A percentile compares a stretch with the other conserved stretches of the same genome.
phyloP scores from a whole-genome alignment of 2,888 invertebrate species.

The Automeris io region DNA sequence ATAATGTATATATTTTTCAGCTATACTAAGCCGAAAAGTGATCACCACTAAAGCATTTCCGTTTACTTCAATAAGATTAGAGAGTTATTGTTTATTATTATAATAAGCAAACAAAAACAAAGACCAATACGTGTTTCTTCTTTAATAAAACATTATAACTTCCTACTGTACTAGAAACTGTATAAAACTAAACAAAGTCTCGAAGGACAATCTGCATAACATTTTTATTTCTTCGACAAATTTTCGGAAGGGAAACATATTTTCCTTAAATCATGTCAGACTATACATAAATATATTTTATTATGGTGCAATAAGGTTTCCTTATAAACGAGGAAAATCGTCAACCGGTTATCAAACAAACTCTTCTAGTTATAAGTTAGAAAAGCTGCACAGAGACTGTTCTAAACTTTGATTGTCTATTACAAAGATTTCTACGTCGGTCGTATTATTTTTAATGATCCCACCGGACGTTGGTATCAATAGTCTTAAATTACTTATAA shows the following conservation, averaged over 20 bases:
- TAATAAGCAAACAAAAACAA: too few relatives aligned
- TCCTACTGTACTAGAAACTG: not conserved
- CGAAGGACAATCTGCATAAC: not conserved
- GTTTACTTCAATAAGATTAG: too few relatives aligned
- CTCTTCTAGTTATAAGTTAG: constrained; percentile 56
- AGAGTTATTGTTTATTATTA: too few relatives aligned
- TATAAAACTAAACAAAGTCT: not conserved
- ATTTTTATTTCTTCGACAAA: not conserved
- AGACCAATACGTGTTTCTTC: too few relatives aligned
- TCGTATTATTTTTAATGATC: constrained; percentile 28
- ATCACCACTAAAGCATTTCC: too few relatives aligned
- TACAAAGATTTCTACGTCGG: constrained; percentile 30
- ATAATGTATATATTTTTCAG: too few relatives aligned
- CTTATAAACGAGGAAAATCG: constrained; percentile 18
- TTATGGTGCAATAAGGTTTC: constrained; percentile 8
- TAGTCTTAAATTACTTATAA: not conserved
- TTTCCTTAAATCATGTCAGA: not conserved
- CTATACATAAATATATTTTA: constrained; percentile 4
- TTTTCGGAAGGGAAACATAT: not conserved
- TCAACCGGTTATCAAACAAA: constrained; percentile 32
- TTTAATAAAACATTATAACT: too few relatives aligned
- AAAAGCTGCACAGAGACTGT: constrained; percentile 34
- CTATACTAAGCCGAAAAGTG: too few relatives aligned
- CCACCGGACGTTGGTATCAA: constrained; percentile 4
- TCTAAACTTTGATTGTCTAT: constrained; percentile 53